Evolutionary conservation across 2,797 vertebrate species (phyloP), one percentile per base, ranked within the genome.

Genomic region (Periparus ater): DNA sequence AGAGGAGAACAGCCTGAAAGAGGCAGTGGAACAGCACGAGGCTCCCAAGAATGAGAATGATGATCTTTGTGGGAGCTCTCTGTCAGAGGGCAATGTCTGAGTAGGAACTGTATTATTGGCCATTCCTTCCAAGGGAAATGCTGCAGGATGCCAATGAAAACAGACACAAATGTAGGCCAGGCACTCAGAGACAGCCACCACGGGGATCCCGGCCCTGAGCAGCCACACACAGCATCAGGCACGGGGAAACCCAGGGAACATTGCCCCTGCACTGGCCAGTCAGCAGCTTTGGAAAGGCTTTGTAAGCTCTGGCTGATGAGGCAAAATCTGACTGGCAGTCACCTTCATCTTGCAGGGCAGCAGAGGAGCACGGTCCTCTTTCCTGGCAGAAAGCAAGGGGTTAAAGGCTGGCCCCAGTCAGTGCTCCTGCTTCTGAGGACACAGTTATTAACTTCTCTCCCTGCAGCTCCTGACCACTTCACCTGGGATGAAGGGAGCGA

Each of bases 81-180:
- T 74, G 60, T 61, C 54, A 47, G 85, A 73, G 81, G 36, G 51
- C 9, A 6, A 19, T 65, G 55, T 36, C 61, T 82, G 81, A 68
- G 36, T 22, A 84, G 66, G 70, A 81, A 6, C 82, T 82, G 1
- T 45, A 4, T 51, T 83, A 48, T 7, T 77, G 68, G 45, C 68
- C 32, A 13, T 40, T 38, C 21, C 40, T 89, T 92, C 77, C 68
- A 54, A 93, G 45, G 51, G 72, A 91, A 93, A 53, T 16, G 44
- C 38, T 78, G 42, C 17, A 50, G 74, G 26, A 72, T 63, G 88
- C 91, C 95, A 95, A 90, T 73, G 85, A 78, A 90, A 95, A 78
- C 76, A 78, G 68, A 13, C 53, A 6, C 63, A 61, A 50, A 70
- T 40, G 73, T 11, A 17, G 58, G 77, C 82, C 2, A 1, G 10